A percentile compares a stretch with the other conserved stretches of the same genome.
These are phyloP conservation scores for Ceryle rudis DNA, from an alignment of 2,797 vertebrate genomes.

Conservation along the genomic window DNA sequence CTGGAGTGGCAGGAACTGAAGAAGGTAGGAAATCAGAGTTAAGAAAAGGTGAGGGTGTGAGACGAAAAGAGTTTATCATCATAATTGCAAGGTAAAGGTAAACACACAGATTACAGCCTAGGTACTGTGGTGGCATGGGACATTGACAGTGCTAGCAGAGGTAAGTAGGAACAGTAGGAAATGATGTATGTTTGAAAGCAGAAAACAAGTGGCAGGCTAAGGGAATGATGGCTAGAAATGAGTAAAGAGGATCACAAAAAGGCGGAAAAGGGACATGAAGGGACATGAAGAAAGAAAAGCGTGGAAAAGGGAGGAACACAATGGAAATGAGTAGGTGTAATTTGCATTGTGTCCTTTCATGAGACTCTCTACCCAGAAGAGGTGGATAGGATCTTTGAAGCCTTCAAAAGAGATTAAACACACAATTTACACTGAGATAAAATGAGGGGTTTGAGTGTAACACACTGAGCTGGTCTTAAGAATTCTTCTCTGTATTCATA, in stretches of 20 bases:
- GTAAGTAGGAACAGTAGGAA: background rate
- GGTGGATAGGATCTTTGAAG: background rate
- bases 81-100: slow-evolving; percentile 31
- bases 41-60: slow-evolving; percentile 11
- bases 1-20: background rate
- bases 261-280: background rate
- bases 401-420: background rate
- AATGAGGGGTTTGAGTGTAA: background rate
- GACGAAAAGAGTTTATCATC: background rate
- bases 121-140: background rate
- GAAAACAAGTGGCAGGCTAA: background rate
- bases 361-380: background rate
- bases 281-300: background rate
- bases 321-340: background rate
- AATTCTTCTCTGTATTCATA: background rate
- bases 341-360: background rate
- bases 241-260: background rate
- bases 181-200: background rate
- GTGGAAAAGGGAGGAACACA: background rate
- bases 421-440: background rate
- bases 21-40: slow-evolving; percentile 27
- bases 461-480: background rate
- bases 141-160: background rate
- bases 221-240: background rate
- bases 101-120: background rate